Evolutionary conservation across 2,888 invertebrate species (phyloP).

Genomic region (Amblyjoppa fuscipennis): DNA sequence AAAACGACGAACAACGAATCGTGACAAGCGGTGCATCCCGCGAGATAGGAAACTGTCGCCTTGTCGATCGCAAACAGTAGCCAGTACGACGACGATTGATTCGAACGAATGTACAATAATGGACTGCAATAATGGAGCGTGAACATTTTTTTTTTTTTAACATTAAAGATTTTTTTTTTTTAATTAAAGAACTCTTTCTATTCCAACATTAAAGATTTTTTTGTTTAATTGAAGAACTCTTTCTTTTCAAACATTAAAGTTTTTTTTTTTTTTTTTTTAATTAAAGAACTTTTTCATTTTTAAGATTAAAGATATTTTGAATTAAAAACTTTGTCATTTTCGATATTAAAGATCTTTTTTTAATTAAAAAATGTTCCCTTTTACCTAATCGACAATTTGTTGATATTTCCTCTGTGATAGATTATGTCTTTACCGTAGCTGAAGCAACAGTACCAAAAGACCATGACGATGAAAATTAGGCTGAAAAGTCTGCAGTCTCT

Average conservation of each 20-base stretch:
- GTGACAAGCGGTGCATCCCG: conserved; percentile 61
- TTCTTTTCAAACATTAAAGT: neutral
- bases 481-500: conserved; percentile 56
- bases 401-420: conserved; percentile 44
- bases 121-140: conserved; percentile 34
- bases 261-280: neutral
- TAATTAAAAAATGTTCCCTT: neutral
- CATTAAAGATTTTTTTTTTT: neutral
- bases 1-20: conserved; percentile 65
- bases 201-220: neutral
- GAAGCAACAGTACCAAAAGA: conserved; percentile 63
- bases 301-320: neutral
- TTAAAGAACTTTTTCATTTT: neutral
- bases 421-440: conserved; percentile 59
- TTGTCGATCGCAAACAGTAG: conserved; percentile 59
- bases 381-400: conserved; percentile 61
- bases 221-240: neutral
- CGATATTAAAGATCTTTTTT: neutral
- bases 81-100: conserved; percentile 52
- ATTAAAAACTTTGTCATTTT: neutral
- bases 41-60: conserved; percentile 51
- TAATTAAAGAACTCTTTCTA: neutral
- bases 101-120: conserved; percentile 42
- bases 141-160: neutral
- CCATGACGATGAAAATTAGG: conserved; percentile 61